A percentile compares a stretch with the other conserved stretches of the same genome.
phyloP scores from a whole-genome alignment of 92 coral and sea anemone genomes.

The Zoanthus solanderi region DNA sequence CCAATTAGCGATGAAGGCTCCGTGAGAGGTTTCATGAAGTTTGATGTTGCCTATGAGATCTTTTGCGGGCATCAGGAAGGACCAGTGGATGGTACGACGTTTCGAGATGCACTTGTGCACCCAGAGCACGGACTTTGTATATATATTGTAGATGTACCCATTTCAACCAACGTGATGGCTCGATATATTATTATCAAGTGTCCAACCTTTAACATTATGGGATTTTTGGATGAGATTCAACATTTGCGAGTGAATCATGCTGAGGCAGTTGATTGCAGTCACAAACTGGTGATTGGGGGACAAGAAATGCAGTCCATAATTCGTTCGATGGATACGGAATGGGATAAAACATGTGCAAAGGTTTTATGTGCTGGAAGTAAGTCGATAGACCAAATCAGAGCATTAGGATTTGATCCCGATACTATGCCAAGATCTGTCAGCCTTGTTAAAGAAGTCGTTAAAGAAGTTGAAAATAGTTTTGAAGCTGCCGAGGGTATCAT shows the following conservation, averaged over 20 bases:
- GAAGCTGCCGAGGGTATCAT: neutral
- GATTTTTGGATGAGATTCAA: conserved; percentile 29
- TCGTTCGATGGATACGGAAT: conserved; percentile 53
- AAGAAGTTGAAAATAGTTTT: conserved; percentile 10
- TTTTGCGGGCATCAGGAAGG: conserved; percentile 54
- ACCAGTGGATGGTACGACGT: conserved; percentile 50
- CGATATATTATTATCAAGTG: conserved; percentile 11
- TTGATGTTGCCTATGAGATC: conserved; percentile 45
- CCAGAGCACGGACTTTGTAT: conserved; percentile 45
- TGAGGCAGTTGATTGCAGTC: neutral
- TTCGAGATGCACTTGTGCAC: conserved; percentile 42
- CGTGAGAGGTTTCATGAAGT: conserved; percentile 5
- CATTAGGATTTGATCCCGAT: conserved; percentile 48
- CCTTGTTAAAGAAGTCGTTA: conserved; percentile 8
- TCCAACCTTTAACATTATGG: conserved; percentile 16
- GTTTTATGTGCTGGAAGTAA: conserved; percentile 30
- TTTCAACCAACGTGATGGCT: neutral
- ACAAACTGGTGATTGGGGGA: neutral
- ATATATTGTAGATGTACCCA: conserved; percentile 38
- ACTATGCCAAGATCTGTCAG: neutral
- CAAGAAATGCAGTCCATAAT: conserved; percentile 41
- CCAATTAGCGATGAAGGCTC: conserved; percentile 19
- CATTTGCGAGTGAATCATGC: neutral
- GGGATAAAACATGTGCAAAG: conserved; percentile 61
- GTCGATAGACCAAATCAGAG: conserved; percentile 36